These are phyloP conservation scores for Thaleichthys pacificus DNA, from an alignment of 2,797 vertebrate species.

Conservation along the genomic window DNA sequence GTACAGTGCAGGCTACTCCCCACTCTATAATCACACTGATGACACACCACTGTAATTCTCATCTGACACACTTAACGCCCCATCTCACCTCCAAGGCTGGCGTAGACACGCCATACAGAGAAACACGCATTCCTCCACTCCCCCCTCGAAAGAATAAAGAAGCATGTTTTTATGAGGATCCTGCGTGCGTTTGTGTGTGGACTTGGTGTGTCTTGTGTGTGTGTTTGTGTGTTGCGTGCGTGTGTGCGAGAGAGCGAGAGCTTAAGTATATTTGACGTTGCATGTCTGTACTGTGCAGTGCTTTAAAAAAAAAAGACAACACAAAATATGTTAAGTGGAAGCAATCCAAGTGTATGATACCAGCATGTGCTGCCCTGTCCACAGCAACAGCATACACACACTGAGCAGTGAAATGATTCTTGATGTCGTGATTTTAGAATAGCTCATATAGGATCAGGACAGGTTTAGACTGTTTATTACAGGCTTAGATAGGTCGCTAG, in stretches of 20 bases:
- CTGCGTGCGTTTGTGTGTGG: constrained; percentile 20
- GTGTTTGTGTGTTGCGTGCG: constrained; percentile 36
- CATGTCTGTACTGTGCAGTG: background rate
- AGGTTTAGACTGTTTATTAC: too few relatives aligned
- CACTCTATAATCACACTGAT: constrained; percentile 68
- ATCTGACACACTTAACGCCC: constrained; percentile 58
- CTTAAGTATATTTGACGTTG: background rate
- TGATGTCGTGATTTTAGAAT: too few relatives aligned
- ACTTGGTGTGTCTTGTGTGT: constrained; percentile 31
- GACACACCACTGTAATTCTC: constrained; percentile 63
- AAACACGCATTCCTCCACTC: constrained; percentile 67
- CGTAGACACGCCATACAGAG: constrained; percentile 62
- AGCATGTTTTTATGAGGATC: constrained; percentile 36
- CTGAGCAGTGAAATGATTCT: too few relatives aligned
- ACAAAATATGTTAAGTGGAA: background rate
- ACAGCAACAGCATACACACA: too few relatives aligned
- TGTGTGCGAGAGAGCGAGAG: constrained; percentile 8
- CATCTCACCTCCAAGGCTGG: constrained; percentile 52
- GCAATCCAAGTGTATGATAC: background rate
- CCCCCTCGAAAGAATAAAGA: constrained; percentile 56
- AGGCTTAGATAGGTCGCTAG: too few relatives aligned
- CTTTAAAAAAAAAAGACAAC: background rate
- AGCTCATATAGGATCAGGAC: too few relatives aligned
- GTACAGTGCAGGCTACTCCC: constrained; percentile 43
- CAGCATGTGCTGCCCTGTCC: background rate